These are phyloP conservation scores for Probaryconus sp. DNA, from an alignment of 1,140 invertebrate genomes.

Conservation along the genomic window DNA sequence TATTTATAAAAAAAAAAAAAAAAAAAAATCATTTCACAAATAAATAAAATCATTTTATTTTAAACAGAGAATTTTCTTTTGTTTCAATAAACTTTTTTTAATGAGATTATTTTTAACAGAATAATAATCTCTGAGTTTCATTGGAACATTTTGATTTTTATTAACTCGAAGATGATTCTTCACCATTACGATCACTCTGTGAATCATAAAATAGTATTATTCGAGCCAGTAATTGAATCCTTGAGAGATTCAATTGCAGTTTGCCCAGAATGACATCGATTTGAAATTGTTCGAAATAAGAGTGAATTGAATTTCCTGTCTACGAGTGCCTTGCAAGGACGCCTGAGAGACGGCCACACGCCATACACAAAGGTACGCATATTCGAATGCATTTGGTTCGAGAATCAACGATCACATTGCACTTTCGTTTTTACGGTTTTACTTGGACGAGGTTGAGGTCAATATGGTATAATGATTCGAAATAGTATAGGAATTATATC, in stretches of 20 bases:
- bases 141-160: too few species aligned
- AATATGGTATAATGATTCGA: conserved; percentile 31
- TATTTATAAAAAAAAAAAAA: too few species aligned
- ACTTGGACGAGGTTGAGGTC: conserved; percentile 48
- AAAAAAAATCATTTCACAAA: too few species aligned
- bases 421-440: conserved; percentile 52
- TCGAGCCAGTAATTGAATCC: conserved; percentile 36
- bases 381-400: conserved; percentile 47
- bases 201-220: conserved; percentile 11
- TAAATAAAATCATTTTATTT: too few species aligned
- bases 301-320: conserved; percentile 45
- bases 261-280: conserved; percentile 38
- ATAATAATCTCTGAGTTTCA: too few species aligned
- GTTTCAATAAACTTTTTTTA: too few species aligned
- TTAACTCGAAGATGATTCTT: not conserved
- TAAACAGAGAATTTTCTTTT: too few species aligned
- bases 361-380: conserved; percentile 41
- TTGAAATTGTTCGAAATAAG: conserved; percentile 28
- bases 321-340: conserved; percentile 39
- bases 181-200: conserved; percentile 17
- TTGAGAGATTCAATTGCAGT: conserved; percentile 44
- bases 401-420: conserved; percentile 31
- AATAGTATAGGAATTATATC: conserved; percentile 43
- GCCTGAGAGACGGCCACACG: conserved; percentile 49
- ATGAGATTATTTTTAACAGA: too few species aligned